phyloP scores from a whole-genome alignment of 2,113 vertebrate species.

The Callaeas wilsoni region DNA sequence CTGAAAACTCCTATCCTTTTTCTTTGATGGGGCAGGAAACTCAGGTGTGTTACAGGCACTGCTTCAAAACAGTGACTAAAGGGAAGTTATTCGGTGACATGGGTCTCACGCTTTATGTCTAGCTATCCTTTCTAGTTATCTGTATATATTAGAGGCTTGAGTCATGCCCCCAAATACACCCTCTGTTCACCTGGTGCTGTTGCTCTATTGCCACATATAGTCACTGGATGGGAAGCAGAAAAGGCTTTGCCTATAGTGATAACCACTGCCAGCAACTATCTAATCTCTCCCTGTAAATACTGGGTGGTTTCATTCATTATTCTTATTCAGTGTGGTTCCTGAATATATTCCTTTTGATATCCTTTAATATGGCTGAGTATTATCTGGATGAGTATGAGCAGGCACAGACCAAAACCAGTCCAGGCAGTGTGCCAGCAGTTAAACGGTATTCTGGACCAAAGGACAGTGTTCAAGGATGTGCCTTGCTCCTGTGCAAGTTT shows the following conservation, averaged over 20 bases:
- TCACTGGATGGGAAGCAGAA: background rate
- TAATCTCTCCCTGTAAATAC: background rate
- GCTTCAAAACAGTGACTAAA: background rate
- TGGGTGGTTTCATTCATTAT: background rate
- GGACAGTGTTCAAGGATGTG: background rate
- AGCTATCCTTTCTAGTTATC: background rate
- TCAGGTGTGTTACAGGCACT: fast-evolving
- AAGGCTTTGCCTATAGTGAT: background rate
- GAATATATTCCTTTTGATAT: background rate
- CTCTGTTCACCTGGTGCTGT: background rate
- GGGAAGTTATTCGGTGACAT: background rate
- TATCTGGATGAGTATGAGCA: background rate
- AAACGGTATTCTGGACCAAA: background rate
- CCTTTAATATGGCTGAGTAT: background rate
- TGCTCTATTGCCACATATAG: background rate
- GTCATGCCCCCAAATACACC: background rate
- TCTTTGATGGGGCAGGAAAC: background rate
- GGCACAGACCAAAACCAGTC: fast-evolving
- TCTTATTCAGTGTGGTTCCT: background rate
- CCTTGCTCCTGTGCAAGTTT: background rate
- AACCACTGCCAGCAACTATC: background rate
- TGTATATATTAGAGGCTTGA: background rate
- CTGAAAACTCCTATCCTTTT: background rate
- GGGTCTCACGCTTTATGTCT: background rate
- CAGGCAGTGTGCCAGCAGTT: background rate